Evolutionary conservation across 1,140 invertebrate species (phyloP), one percentile per base, ranked within the genome.

Genomic region (Drosophila bipectinata): DNA sequence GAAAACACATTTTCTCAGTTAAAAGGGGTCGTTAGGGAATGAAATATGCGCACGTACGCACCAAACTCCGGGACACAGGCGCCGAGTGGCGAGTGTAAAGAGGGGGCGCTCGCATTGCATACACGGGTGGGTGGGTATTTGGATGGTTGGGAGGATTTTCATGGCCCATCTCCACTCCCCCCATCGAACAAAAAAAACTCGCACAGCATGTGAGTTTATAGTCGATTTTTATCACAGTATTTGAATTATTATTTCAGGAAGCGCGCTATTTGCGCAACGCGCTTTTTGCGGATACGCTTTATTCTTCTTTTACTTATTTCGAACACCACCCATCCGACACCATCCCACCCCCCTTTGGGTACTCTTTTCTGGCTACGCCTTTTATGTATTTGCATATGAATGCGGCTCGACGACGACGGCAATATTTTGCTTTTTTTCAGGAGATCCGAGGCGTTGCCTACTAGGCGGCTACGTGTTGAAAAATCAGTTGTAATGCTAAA

Each of bases 191-290:
- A 18, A 47, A 47, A 47, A 47, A 12, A 47, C 44, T 9, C 61
- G 82, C 82, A 76, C 83, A 88, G 82, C 83, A 88, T 88, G 82
- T 66, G 83, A 81, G 74, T 74, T 71, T 84, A 80, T 79, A 75
- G 75, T 81, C 80, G 88, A 90, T 84, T 90, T 90, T 90, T 90
- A 90, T 90, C 88, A 82, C 79, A 77, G 88, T 69, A 90, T 84
- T 88, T 90, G 88, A 90, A 90, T 90, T 90, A 90, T 90, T 90
- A 90, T 90, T 90, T 90, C 88, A 90, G 88, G 88, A 90, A 90
- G 88, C 88, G 74, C 83, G 88, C 88, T 90, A 90, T 90, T 90
- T 90, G 88, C 88, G 81, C 82, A 82, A 82, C 81, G 88, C 83
- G 83, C 83, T 87, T 85, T 87, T 87, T 88, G 83, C 83, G 83